Evolutionary conservation across 2,113 vertebrate species (phyloP), one percentile per base, ranked within the genome.

Genomic region (Anhinga anhinga): DNA sequence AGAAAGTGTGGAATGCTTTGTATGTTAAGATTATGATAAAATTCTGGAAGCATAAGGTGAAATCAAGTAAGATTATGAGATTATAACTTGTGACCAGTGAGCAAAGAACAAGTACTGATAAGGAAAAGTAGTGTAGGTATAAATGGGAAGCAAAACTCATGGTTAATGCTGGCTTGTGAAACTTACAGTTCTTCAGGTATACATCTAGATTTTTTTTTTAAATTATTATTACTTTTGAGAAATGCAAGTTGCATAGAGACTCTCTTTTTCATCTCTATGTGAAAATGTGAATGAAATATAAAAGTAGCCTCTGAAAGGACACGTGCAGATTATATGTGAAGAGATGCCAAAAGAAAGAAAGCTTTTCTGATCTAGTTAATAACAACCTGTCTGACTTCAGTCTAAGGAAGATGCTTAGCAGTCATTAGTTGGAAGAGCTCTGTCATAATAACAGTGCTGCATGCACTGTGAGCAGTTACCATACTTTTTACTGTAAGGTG

Each of bases 381-480:
- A 88, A 61, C 56, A 58, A 90, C 62, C 63, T 84, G 78, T 70
- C 80, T 95, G 76, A 82, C 42, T 50, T 95, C 84, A 34, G 25
- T 71, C 36, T 72, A 13, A 69, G 52, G 82, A 88, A 88, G 62
- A 53, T 2, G 2, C 27, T 88, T 25, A 53, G 65, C 58, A 72
- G 38, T 93, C 55, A 9, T 88, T 70, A 77, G 25, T 22, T 89
- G 56, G 52, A 86, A 83, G 73, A 91, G 27, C 17, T 81, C 58
- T 76, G 27, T 88, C 15, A 4, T 58, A 50, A 36, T 58, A 50
- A 36, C 3, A 83, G 42, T 10, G 34, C 16, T 58, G 14, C 4
- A 5, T 34, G 6, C 10, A 13, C 69, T 90, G 55, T 44, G 47
- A 71, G 20, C 36, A 11, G 14, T 67, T 80, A 14, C 11, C 11